Evolutionary conservation across 2,113 vertebrate species (phyloP).

Genomic region (Archilochus colubris): DNA sequence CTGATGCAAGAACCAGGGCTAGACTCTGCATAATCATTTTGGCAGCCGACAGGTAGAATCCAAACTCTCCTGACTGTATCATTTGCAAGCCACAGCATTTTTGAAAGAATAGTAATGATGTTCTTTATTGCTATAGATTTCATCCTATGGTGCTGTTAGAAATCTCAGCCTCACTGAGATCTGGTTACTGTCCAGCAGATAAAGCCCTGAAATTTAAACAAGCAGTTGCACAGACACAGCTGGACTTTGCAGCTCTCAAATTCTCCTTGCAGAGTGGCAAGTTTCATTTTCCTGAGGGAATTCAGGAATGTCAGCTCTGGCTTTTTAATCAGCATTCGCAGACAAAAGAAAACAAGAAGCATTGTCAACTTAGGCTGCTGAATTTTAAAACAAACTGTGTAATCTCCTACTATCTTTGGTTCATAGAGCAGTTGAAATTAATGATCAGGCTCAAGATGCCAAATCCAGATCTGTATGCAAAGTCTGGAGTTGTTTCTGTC

Average conservation of each 20-base stretch:
- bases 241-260: background rate
- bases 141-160: background rate
- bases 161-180: background rate
- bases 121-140: background rate
- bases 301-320: constrained; percentile 39
- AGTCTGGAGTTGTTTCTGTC: background rate
- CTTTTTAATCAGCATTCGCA: constrained; percentile 46
- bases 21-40: background rate
- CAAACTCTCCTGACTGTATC: background rate
- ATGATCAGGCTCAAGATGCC: background rate
- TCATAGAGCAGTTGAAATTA: constrained; percentile 8
- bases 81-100: background rate
- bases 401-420: constrained; percentile 16
- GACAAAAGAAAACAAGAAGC: constrained; percentile 48
- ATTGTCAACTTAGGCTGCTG: constrained; percentile 19
- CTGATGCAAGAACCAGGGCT: background rate
- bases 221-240: background rate
- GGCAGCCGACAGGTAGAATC: background rate
- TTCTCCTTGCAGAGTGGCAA: background rate
- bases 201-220: background rate
- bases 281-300: constrained; percentile 9
- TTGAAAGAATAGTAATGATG: background rate
- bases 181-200: constrained; percentile 42
- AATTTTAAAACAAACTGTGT: constrained; percentile 25
- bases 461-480: background rate